A percentile compares a stretch with the other conserved stretches of the same genome.
Evolutionary conservation across 2,888 invertebrate species (phyloP).

Genomic region (Steinernema hermaphroditum): DNA sequence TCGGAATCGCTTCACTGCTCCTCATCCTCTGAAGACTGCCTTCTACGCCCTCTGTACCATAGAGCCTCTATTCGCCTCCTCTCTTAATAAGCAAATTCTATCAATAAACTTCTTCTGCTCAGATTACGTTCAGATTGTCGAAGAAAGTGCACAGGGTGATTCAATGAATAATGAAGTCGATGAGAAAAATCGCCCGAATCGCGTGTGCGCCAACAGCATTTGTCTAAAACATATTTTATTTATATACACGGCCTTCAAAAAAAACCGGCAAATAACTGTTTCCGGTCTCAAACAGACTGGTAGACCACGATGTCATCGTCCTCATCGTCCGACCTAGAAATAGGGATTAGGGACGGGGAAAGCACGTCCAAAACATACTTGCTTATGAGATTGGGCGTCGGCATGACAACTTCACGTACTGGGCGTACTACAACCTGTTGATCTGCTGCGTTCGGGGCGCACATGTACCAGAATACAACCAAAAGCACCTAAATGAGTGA

Average conservation of each 20-base stretch:
- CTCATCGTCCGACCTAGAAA: no score
- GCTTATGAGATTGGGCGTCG: no score
- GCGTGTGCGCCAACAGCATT: not conserved
- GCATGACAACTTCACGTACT: no score
- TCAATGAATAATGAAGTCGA: constrained; percentile 8
- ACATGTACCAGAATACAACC: no score
- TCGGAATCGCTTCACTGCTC: constrained; percentile 6
- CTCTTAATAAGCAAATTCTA: constrained; percentile 24
- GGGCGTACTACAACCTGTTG: no score
- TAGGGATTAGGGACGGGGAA: no score
- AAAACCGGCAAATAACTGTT: not conserved
- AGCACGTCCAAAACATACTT: no score
- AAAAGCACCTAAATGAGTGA: no score
- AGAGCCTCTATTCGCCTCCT: not conserved
- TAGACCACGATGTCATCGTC: no score
- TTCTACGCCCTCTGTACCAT: not conserved
- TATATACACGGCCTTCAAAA: not conserved
- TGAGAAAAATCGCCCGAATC: not conserved
- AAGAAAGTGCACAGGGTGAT: not conserved
- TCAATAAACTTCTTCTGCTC: not conserved
- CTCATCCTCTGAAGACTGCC: constrained; percentile 13
- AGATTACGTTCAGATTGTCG: not conserved
- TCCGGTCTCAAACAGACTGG: no score
- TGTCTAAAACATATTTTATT: not conserved
- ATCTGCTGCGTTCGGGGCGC: no score